Evolutionary conservation across 1,140 invertebrate species (phyloP), one percentile per base, ranked within the genome.

Genomic region (Zaprionus ghesquierei): DNA sequence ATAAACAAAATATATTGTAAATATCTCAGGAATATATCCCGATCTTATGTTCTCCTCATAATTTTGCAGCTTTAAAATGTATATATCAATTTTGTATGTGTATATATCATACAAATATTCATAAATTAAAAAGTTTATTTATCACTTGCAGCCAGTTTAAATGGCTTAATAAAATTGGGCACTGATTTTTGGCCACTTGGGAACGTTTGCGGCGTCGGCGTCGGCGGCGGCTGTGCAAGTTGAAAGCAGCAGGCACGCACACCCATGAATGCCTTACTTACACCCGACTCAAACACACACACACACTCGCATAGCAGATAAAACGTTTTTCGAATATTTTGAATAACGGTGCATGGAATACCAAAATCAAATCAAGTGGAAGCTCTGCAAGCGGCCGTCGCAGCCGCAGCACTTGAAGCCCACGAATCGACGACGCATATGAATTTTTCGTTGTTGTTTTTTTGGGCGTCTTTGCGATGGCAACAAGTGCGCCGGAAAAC

Each of bases 291-390:
- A 41, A 10, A 61, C 33, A 9, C 25, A 18, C 18, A 20, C 9
- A 25, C 9, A 51, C 27, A 9, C 31, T 25, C 22, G 25, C 29
- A 5, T 18, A 27, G 18, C 12, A 54, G 58, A 54, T 79, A 84
- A 89, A 89, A 89, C 84, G 84, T 89, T 89, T 89, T 84, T 89
- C 85, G 84, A 89, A 89, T 89, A 80, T 89, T 89, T 89, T 84
- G 84, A 89, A 89, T 89, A 89, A 89, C 84, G 84, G 84, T 89
- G 87, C 85, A 75, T 89, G 77, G 79, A 87, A 89, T 89, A 89
- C 84, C 84, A 89, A 89, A 87, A 89, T 89, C 85, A 89, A 89
- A 89, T 89, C 84, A 89, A 89, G 79, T 89, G 84, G 84, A 89
- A 89, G 76, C 71, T 68, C 78, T 75, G 80, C 13, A 38, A 44